phyloP scores from a whole-genome alignment of 2,797 vertebrate species.

The Amphiprion clarkii region DNA sequence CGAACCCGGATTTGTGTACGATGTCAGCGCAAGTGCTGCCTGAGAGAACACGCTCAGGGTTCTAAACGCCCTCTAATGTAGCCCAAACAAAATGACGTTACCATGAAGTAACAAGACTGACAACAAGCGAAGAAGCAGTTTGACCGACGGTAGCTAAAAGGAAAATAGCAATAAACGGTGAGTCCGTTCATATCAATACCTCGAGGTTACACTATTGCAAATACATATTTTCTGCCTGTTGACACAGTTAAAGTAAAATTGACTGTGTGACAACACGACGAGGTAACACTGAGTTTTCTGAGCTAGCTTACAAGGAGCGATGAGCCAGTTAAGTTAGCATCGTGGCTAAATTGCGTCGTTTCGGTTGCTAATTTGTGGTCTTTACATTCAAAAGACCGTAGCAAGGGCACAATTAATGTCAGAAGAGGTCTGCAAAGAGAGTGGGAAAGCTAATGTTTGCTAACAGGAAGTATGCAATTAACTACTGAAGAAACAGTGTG shows the following conservation, averaged over 20 bases:
- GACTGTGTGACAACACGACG: background rate
- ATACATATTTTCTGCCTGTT: background rate
- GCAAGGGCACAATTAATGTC: background rate
- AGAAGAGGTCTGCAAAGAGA: too few species aligned
- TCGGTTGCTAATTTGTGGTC: background rate
- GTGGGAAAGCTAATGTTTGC: conserved; percentile 23
- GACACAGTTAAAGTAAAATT: background rate
- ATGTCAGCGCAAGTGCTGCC: background rate
- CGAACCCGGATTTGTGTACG: rapidly evolving
- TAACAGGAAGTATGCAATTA: conserved; percentile 8
- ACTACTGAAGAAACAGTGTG: background rate
- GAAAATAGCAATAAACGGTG: conserved; percentile 28
- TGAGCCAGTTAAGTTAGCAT: background rate
- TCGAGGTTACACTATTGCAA: background rate
- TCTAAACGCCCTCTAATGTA: rapidly evolving
- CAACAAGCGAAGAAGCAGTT: background rate
- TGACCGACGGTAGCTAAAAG: background rate
- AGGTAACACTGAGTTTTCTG: background rate
- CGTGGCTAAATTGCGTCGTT: background rate
- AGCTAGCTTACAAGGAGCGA: conserved; percentile 29
- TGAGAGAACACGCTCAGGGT: background rate
- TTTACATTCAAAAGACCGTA: rapidly evolving
- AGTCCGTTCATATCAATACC: conserved; percentile 22
- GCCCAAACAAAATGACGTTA: conserved; percentile 2
- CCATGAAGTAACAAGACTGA: background rate